Evolutionary conservation across 2,113 vertebrate genomes (phyloP).

Genomic region (Ia io): DNA sequence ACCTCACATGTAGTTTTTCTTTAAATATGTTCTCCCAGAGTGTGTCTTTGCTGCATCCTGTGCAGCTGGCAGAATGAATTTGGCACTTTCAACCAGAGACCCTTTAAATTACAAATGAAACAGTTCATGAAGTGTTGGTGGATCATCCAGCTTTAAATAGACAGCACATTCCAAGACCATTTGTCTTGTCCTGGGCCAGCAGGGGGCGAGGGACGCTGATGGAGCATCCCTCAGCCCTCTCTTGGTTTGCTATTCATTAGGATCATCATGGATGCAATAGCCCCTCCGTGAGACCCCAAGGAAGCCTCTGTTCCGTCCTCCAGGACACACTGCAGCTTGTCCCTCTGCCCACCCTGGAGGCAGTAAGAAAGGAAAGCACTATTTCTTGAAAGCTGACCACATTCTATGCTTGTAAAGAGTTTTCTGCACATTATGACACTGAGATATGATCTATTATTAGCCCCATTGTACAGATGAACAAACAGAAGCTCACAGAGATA

Average conservation of each 20-base stretch:
- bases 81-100: not conserved
- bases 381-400: not conserved
- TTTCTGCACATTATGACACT: not conserved
- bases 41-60: not conserved
- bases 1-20: not conserved
- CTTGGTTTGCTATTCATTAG: not conserved
- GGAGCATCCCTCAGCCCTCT: too few species aligned
- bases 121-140: not conserved
- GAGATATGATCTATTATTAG: not conserved
- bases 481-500: not conserved
- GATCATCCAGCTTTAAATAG: not conserved
- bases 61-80: not conserved
- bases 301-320: not conserved
- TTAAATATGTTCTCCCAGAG: conserved; percentile 7
- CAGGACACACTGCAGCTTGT: not conserved
- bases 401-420: not conserved
- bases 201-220: not conserved
- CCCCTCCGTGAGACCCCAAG: not conserved
- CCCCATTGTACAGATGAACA: not conserved
- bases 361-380: not conserved
- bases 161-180: not conserved
- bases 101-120: not conserved
- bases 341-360: not conserved
- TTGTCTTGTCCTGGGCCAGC: not conserved
- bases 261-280: not conserved